Evolutionary conservation across 2,113 vertebrate genomes (phyloP).

Genomic region (Oncorhynchus tshawytscha): DNA sequence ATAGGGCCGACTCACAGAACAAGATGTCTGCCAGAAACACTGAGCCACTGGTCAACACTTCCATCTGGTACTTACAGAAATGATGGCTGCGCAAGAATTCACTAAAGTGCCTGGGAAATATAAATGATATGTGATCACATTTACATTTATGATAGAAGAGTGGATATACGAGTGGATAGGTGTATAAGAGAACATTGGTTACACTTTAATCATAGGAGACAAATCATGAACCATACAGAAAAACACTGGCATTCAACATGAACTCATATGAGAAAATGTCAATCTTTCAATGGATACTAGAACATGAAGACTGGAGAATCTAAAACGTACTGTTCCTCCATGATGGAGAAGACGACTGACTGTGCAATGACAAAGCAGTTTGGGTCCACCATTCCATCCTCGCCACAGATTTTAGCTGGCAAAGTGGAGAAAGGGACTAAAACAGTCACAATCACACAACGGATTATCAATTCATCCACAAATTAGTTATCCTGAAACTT

Average conservation of each 20-base stretch:
- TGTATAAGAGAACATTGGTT: neutral
- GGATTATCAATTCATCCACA: neutral
- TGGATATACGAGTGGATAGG: neutral
- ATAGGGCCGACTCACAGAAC: constrained; percentile 97
- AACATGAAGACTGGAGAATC: neutral
- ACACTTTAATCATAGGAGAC: constrained; percentile 5
- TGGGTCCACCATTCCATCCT: constrained; percentile 96
- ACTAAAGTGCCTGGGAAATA: constrained; percentile 88
- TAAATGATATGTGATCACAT: constrained; percentile 6
- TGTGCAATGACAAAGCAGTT: constrained; percentile 96
- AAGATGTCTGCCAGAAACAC: constrained; percentile 98
- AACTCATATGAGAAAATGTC: too few species aligned
- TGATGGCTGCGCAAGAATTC: constrained; percentile 96
- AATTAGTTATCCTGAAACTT: too few species aligned
- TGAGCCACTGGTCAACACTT: constrained; percentile 97
- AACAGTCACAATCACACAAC: neutral
- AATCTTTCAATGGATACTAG: too few species aligned
- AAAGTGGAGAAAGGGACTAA: constrained; percentile 26
- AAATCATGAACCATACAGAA: neutral
- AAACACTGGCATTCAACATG: too few species aligned
- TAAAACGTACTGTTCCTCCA: constrained; percentile 93
- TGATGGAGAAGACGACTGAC: constrained; percentile 83
- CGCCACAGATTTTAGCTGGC: constrained; percentile 96
- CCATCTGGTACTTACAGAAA: constrained; percentile 99
- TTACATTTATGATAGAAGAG: neutral